Base-by-base conservation (phyloP, 2,113 vertebrate species). In the Myiozetetes cayanensis region DNA sequence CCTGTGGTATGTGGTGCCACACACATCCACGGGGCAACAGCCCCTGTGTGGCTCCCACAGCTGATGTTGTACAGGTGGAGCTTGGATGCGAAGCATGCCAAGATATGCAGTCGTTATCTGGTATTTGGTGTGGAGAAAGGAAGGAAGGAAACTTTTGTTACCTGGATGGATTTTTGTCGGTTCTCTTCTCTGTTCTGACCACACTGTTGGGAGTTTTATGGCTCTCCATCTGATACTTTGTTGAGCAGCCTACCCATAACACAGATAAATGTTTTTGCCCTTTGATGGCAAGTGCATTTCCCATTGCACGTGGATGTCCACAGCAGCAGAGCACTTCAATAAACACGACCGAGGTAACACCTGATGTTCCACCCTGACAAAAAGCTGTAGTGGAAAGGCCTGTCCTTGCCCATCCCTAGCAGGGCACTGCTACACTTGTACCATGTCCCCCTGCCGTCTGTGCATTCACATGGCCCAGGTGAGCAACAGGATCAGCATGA, bases 21-120 rank as follows among this genome's bases (percentile, higher is more conserved):
- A 4, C 1, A 1, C 3, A 7, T 8, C 27, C 1, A 1, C 0
- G 0, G 44, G n/a, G 31, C 37, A 52, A 46, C 79, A 85, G 65
- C 23, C 21, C 23, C 66, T 30, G 9, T 25, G 30, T 0, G 1
- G 43, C 50, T 81, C 15, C 43, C 21, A 4, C 30, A 25, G 87
- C 23, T 66, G 37, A n/a, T 50, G 37, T 33, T 39, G 50, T 43
- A 39, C 33, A 16, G 6, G 2, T 63, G 66, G 58, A 65, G 9
- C 31, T 30, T 14, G 41, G 31, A 8, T n/a, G 30, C 4, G n/a
- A 66, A 25, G 16, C 12, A 8, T 31, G 15, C 37, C 31, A 31
- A 81, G 19, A 7, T 41, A 33, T 8, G 14, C 14, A 30, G 25
- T 5, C 21, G 3, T 47, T 25, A 1, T 9, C 50, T 23, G 47